phyloP scores from a whole-genome alignment of 2,888 invertebrate genomes.

The Anthrax anthrax region DNA sequence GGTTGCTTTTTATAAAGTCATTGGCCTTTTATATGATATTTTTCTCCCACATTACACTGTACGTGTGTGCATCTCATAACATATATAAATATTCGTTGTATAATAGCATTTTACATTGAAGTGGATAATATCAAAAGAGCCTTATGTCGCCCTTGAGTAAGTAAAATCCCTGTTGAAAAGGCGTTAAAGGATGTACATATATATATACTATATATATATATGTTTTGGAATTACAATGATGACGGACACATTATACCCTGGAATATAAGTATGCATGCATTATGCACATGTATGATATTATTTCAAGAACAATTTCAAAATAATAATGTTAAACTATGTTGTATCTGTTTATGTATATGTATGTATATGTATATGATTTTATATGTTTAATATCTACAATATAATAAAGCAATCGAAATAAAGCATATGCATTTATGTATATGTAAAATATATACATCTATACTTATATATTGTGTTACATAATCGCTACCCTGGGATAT shows the following conservation, averaged over 20 bases:
- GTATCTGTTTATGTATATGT: too few species aligned
- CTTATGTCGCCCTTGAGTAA: not conserved
- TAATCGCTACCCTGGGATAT: slow-evolving; percentile 9
- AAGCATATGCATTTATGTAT: not conserved
- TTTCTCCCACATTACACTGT: not conserved
- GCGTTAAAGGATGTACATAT: too few species aligned
- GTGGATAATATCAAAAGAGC: not conserved
- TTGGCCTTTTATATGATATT: not conserved
- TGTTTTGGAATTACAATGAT: not conserved
- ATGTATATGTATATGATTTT: too few species aligned
- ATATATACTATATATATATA: too few species aligned
- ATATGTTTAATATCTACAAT: too few species aligned
- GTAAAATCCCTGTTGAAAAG: not conserved
- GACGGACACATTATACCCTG: not conserved
- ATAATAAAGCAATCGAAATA: too few species aligned
- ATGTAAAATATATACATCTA: not conserved
- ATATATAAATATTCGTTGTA: not conserved
- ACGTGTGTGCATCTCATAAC: too few species aligned
- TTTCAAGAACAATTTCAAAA: not conserved
- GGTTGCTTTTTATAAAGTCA: not conserved
- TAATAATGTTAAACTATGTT: too few species aligned
- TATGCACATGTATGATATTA: not conserved
- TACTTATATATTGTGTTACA: slow-evolving; percentile 1
- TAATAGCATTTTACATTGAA: not conserved
- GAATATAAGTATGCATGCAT: too few species aligned